Percentiles rank a stretch among this genome's conserved stretches.
Evolutionary conservation across 2,797 vertebrate genomes (phyloP).

Genomic region (Malurus leucopterus): DNA sequence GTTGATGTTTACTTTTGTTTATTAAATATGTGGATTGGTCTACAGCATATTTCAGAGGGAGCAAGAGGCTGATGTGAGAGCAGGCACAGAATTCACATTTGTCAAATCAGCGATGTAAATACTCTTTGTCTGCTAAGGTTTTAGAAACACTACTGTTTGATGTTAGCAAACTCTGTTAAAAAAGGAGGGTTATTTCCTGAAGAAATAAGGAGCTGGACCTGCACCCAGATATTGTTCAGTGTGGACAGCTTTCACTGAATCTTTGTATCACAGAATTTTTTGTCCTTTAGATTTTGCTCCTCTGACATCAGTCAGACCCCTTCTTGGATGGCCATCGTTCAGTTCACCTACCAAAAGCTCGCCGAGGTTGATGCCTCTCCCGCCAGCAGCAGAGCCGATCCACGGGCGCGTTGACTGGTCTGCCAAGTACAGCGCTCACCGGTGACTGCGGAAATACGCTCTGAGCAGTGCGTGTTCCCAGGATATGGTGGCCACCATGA

Average conservation of each 20-base stretch:
- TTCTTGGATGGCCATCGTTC: slow-evolving; percentile 74
- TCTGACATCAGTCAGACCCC: slow-evolving; percentile 81
- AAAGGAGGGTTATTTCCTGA: neutral
- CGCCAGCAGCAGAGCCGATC: slow-evolving; percentile 76
- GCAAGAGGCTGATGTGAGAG: neutral
- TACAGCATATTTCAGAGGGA: neutral
- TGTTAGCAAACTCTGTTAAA: neutral
- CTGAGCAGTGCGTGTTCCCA: neutral
- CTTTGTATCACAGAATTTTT: neutral
- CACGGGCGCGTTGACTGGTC: slow-evolving; percentile 89
- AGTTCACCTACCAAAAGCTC: slow-evolving; percentile 79
- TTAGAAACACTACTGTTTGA: neutral
- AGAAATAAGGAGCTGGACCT: neutral
- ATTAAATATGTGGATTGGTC: neutral
- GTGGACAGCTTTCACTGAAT: neutral
- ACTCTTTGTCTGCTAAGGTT: neutral
- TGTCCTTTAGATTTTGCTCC: slow-evolving; percentile 81
- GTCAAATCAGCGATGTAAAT: neutral
- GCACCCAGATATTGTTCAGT: neutral
- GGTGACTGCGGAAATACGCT: slow-evolving; percentile 62
- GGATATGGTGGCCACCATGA: neutral
- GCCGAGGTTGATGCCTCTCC: slow-evolving; percentile 72
- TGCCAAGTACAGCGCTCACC: slow-evolving; percentile 84
- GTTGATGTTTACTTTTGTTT: neutral
- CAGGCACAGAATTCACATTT: neutral